Evolutionary conservation across 2,113 vertebrate species (phyloP).

Genomic region (Gymnarchus niloticus): DNA sequence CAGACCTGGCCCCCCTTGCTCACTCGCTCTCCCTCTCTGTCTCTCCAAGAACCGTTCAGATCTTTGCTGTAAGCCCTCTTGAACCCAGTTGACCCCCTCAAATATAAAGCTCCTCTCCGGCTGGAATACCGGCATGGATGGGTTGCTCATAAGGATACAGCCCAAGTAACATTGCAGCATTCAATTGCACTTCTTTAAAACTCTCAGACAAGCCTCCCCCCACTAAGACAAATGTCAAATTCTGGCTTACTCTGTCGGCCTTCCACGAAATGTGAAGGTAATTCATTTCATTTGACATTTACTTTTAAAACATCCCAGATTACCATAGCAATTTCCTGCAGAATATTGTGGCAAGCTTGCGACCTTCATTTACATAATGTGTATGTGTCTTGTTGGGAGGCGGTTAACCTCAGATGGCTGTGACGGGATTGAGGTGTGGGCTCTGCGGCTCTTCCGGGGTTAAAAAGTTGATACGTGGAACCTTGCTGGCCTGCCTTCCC

Average conservation of each 20-base stretch:
- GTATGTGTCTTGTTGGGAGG: conserved; percentile 4
- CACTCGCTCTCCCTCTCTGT: background rate
- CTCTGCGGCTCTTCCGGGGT: background rate
- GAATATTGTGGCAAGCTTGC: conserved; percentile 10
- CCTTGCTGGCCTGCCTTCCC: background rate
- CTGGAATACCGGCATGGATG: background rate
- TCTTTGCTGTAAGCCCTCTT: too few species aligned
- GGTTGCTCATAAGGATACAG: background rate
- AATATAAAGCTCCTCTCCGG: background rate
- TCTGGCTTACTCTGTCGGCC: conserved; percentile 10
- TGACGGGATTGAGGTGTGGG: background rate
- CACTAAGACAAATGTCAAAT: conserved; percentile 19
- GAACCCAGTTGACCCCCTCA: too few species aligned
- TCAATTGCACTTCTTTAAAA: conserved; percentile 6
- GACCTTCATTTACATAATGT: conserved; percentile 16
- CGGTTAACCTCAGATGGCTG: conserved; percentile 7
- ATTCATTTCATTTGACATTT: conserved; percentile 30
- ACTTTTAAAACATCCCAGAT: conserved; percentile 12
- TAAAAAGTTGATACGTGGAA: background rate
- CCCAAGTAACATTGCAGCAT: background rate
- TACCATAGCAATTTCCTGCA: conserved; percentile 20
- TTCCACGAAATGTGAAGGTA: conserved; percentile 15
- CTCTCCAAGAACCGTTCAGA: background rate
- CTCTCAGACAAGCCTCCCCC: background rate
- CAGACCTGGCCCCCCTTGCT: too few species aligned